phyloP scores from a whole-genome alignment of 53 echinoderm and acorn worm species.

The Echinometra lucunter region DNA sequence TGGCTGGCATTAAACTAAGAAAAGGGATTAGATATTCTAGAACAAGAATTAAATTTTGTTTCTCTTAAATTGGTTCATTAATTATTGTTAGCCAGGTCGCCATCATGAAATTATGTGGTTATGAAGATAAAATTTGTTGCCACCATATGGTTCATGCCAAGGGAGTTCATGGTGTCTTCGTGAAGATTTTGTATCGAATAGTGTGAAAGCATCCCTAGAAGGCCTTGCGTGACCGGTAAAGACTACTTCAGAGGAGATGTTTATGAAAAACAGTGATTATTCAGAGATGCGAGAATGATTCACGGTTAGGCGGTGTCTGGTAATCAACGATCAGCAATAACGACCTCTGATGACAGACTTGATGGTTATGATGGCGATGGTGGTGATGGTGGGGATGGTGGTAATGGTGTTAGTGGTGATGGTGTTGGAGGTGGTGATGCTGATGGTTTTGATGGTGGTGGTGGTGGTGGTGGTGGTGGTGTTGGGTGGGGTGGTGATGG shows the following conservation, averaged over 20 bases:
- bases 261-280: conserved; percentile 7
- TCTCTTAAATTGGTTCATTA: neutral
- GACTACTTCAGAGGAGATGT: neutral
- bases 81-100: neutral
- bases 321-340: neutral
- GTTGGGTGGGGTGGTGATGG: neutral
- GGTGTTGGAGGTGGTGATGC: neutral
- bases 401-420: neutral
- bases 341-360: neutral
- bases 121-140: neutral
- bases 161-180: neutral
- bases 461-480: neutral
- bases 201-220: neutral
- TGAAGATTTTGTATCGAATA: neutral
- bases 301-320: conserved; percentile 1
- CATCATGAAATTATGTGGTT: neutral
- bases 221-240: neutral
- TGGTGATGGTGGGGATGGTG: neutral
- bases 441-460: neutral
- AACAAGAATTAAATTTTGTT: neutral
- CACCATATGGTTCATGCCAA: neutral
- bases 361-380: neutral
- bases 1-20: too few relatives aligned
- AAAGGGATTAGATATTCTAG: neutral
- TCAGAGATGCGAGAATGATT: conserved; percentile 34